Conservation (phyloP, 2,888 invertebrate genomes). For the Drosophila macrothrix region DNA sequence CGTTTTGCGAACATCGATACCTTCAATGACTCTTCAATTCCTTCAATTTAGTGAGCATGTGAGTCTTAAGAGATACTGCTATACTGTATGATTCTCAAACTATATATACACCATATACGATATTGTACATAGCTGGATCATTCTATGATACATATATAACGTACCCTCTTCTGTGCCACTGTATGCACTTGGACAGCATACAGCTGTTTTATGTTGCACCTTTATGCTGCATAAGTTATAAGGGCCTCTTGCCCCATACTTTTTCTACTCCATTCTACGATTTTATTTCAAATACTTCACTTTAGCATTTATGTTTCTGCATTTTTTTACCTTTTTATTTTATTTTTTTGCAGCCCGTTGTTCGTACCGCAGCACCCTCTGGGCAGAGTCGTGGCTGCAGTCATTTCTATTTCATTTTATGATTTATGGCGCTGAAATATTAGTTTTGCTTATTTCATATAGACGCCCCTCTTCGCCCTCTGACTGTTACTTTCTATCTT, state of each 20-base stretch:
- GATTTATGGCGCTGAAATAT: slow-evolving; percentile 83
- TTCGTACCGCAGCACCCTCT: slow-evolving; percentile 15
- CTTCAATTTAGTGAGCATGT: not conserved
- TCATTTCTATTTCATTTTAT: slow-evolving; percentile 74
- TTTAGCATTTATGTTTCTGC: slow-evolving; percentile 16
- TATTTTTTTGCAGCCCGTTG: slow-evolving; percentile 14
- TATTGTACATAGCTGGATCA: not conserved
- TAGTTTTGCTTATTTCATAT: slow-evolving; percentile 82
- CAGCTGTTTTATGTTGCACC: slow-evolving; percentile 36
- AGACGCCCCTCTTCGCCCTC: slow-evolving; percentile 16
- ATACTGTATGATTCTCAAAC: not conserved
- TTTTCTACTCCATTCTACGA: slow-evolving; percentile 14
- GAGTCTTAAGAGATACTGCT: not conserved
- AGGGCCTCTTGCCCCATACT: slow-evolving; percentile 7
- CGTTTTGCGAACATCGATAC: not conserved
- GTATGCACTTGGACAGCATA: slow-evolving; percentile 7
- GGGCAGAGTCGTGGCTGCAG: slow-evolving; percentile 38
- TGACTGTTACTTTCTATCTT: not conserved
- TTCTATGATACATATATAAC: not conserved
- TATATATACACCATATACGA: not conserved
- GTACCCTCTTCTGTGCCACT: slow-evolving; percentile 8
- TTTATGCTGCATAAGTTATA: slow-evolving; percentile 14
- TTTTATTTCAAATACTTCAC: slow-evolving; percentile 40
- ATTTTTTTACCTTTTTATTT: not conserved
- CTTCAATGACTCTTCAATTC: not conserved